Conservation (phyloP, 2,113 vertebrate species). For the Butastur rufipennis region DNA sequence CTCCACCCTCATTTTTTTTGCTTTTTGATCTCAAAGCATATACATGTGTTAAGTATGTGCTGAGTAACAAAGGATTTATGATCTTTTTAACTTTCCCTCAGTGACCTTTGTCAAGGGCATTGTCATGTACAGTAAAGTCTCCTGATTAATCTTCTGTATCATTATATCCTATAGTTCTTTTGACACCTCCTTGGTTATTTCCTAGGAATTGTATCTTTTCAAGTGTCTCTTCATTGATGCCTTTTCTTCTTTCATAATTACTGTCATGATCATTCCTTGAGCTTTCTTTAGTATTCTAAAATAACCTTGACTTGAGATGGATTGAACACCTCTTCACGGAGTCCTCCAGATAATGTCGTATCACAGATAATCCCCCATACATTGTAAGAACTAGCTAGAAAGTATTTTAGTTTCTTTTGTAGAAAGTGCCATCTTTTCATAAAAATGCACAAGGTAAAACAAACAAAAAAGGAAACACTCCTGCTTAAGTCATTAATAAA, state of each 20-base stretch:
- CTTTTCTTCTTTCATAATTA: background rate
- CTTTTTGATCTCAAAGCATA: background rate
- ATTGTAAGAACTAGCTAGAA: background rate
- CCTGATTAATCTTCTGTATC: background rate
- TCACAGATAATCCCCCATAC: background rate
- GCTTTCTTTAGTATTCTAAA: background rate
- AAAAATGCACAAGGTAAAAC: background rate
- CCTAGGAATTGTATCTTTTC: background rate
- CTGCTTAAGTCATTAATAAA: background rate
- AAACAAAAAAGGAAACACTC: background rate
- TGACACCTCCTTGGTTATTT: background rate
- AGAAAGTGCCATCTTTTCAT: background rate
- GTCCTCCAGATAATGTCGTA: background rate
- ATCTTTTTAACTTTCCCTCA: background rate
- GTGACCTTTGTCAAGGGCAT: background rate
- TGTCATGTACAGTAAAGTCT: background rate
- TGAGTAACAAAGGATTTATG: background rate
- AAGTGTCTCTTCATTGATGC: background rate
- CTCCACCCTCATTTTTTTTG: background rate
- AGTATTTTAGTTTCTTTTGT: background rate
- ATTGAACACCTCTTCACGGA: background rate
- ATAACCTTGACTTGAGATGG: background rate
- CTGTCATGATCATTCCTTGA: background rate
- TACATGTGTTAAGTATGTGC: background rate
- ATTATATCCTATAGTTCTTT: background rate